Evolutionary conservation across 2,113 vertebrate genomes (phyloP).

Genomic region (Dinomys branickii): DNA sequence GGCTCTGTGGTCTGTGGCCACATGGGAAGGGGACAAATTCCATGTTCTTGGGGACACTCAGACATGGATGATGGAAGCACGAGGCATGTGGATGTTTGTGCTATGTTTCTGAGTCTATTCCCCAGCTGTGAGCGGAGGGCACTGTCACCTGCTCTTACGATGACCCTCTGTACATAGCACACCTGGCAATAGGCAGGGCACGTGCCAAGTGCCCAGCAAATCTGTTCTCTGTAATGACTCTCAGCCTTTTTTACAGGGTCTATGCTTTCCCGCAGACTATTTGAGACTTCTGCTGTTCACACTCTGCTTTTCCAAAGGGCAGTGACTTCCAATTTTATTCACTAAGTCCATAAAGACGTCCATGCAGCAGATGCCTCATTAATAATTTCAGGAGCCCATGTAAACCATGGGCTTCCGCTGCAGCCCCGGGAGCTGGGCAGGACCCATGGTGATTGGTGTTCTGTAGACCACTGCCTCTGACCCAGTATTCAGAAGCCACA

Average conservation of each 20-base stretch:
- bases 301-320: neutral
- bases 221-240: fast-evolving
- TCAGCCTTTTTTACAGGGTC: neutral
- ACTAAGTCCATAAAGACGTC: neutral
- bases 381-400: neutral
- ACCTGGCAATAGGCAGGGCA: neutral
- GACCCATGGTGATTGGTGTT: fast-evolving
- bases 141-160: too few relatives aligned
- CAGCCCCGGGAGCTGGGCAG: neutral
- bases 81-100: fast-evolving
- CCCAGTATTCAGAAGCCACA: neutral
- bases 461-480: neutral
- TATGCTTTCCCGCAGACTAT: too few relatives aligned
- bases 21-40: neutral
- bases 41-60: neutral
- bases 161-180: neutral
- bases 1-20: neutral
- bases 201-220: fast-evolving
- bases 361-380: fast-evolving
- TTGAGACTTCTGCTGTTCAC: neutral
- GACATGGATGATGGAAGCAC: neutral
- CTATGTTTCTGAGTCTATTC: neutral
- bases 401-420: neutral
- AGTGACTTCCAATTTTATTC: neutral
- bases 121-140: neutral